Evolutionary conservation across 2,888 invertebrate genomes (phyloP).

Genomic region (Carterocephalus palaemon): DNA sequence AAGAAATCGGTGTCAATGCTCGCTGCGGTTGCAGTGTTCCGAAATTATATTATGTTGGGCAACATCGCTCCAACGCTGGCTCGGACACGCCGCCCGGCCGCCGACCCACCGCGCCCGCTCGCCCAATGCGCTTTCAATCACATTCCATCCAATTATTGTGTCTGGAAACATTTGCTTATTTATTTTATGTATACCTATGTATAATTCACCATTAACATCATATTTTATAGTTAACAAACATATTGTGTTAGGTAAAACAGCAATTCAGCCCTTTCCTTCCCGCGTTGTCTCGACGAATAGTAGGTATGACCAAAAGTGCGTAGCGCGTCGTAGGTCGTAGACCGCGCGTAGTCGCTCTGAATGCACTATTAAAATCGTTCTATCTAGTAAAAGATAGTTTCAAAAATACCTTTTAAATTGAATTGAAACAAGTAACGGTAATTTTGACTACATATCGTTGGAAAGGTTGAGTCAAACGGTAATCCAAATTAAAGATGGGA

Average conservation of each 20-base stretch:
- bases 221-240: no score
- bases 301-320: constrained; percentile 30
- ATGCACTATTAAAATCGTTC: constrained; percentile 21
- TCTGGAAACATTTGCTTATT: constrained; percentile 30
- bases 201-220: no score
- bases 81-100: constrained; percentile 41
- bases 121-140: constrained; percentile 57
- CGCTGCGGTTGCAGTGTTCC: constrained; percentile 76
- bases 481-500: constrained; percentile 73
- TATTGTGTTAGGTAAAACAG: no score
- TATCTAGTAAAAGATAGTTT: constrained; percentile 8
- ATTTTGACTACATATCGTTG: constrained; percentile 51
- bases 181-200: no score
- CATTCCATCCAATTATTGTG: constrained; percentile 52
- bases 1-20: constrained; percentile 75
- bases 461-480: constrained; percentile 72
- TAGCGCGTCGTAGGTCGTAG: constrained; percentile 37
- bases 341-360: constrained; percentile 25
- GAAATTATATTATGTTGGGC: constrained; percentile 73
- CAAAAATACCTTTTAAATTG: constrained; percentile 11
- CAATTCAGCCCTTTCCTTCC: no score
- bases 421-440: constrained; percentile 37
- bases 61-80: constrained; percentile 47
- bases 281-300: constrained; percentile 15
- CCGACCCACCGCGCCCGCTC: constrained; percentile 42